These are phyloP conservation scores for Podilymbus podiceps DNA, from an alignment of 2,113 vertebrate genomes.

Conservation along the genomic window DNA sequence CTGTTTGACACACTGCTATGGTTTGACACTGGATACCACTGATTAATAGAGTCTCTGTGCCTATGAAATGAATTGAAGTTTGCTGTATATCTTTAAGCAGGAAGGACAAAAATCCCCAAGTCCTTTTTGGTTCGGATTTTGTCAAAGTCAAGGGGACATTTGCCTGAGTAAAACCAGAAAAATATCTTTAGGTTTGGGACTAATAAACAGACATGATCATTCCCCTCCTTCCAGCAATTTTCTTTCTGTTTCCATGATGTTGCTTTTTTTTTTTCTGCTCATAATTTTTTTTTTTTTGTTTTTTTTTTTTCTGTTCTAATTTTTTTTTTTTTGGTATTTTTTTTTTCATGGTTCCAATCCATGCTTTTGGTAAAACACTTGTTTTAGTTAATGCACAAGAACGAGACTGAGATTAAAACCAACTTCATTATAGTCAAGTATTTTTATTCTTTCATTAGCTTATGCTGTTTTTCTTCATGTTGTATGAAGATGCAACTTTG, in stretches of 20 bases:
- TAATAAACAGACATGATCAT: neutral
- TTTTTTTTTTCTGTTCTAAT: neutral
- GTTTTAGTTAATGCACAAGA: neutral
- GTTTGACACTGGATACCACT: neutral
- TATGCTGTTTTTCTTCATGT: neutral
- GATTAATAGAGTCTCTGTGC: neutral
- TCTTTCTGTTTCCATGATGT: neutral
- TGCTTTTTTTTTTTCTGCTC: neutral
- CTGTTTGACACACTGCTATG: neutral
- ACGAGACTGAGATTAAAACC: neutral
- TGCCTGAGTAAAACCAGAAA: neutral
- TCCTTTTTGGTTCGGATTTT: neutral
- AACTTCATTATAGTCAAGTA: neutral
- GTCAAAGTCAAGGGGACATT: neutral
- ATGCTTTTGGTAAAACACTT: neutral
- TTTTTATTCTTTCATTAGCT: neutral
- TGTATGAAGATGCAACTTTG: neutral
- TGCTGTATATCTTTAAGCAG: neutral
- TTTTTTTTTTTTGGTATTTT: neutral
- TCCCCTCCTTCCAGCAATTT: neutral
- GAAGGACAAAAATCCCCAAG: neutral
- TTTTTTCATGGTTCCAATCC: neutral
- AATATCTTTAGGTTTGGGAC: neutral
- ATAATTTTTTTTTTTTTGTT: neutral
- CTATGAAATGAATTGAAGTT: neutral